Evolutionary conservation across 2,113 vertebrate genomes (phyloP), one percentile per base, ranked within the genome.

Genomic region (Myxocyprinus asiaticus): DNA sequence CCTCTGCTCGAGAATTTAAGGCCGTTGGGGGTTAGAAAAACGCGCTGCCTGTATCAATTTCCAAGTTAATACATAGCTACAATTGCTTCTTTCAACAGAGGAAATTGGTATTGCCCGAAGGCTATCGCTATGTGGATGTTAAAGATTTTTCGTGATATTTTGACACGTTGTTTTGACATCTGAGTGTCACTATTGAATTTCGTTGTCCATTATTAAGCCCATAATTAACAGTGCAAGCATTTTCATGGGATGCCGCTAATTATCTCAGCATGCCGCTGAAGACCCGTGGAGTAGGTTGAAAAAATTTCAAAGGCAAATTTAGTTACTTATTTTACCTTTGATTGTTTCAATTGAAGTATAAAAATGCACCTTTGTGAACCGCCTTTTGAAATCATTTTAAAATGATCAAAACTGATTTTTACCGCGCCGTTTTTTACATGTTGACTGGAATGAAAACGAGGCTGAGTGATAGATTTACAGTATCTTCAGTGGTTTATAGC

Each of bases 11-110:
- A 65, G 80, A 68, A 67, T 71, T 50, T 67, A 15, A 80, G 50
- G 56, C 62, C 22, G 72, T 66, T 77, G 66, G 72, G 75, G 78
- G 71, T 83, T 67, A 79, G 11, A 81, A 81, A 78, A 83, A 78
- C 59, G 61, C 42, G 9, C 61, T 65, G 51, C 67, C 65, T 78
- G 62, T 77, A 79, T 83, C 79, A 64, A 77, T 61, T 85, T 83
- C 76, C 79, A 44, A 48, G n/a, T 79, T 83, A 81, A 75, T 79
- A 84, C 66, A 82, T 44, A 33, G 22, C 22, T 33, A 45, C 48
- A 66, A 22, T 22, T 66, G 51, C 51, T 74, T 56, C 48, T 76
- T 65, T 50, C 47, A 44, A 43, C 62, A 22, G 61, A 77, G 76
- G 61, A 76, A 81, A 69, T 15, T 7, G 22, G 33, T 56, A 22